Evolutionary conservation across 2,113 vertebrate genomes (phyloP).

Genomic region (Perca fluviatilis): DNA sequence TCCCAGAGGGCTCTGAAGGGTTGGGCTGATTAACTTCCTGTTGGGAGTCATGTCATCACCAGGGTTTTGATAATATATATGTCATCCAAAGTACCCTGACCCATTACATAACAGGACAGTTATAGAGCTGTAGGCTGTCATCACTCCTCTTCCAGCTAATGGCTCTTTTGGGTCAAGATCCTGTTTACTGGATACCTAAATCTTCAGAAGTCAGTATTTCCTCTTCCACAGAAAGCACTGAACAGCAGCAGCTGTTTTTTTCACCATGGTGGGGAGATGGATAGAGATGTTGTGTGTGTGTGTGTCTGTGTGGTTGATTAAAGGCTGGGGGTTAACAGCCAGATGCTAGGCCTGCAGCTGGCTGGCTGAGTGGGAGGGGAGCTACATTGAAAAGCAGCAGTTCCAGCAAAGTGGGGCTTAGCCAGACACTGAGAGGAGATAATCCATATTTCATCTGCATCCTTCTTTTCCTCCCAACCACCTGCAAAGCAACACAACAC

Average conservation of each 20-base stretch:
- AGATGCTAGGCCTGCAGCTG: slow-evolving; percentile 76
- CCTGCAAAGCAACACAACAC: slow-evolving; percentile 69
- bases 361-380: slow-evolving; percentile 67
- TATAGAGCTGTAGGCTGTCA: slow-evolving; percentile 41
- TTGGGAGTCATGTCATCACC: slow-evolving; percentile 44
- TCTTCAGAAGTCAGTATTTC: slow-evolving; percentile 73
- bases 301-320: slow-evolving; percentile 67
- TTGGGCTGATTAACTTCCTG: slow-evolving; percentile 69
- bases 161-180: slow-evolving; percentile 71
- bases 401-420: slow-evolving; percentile 72
- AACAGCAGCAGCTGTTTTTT: slow-evolving; percentile 36
- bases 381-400: slow-evolving; percentile 61
- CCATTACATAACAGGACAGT: slow-evolving; percentile 43
- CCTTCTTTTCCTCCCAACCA: slow-evolving; percentile 69
- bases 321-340: slow-evolving; percentile 62
- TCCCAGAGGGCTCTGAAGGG: slow-evolving; percentile 43
- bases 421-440: slow-evolving; percentile 74
- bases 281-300: slow-evolving; percentile 50
- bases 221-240: slow-evolving; percentile 50
- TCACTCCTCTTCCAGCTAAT: slow-evolving; percentile 41
- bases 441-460: slow-evolving; percentile 82
- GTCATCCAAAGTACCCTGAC: slow-evolving; percentile 53
- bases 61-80: slow-evolving; percentile 61
- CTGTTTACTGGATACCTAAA: slow-evolving; percentile 69
- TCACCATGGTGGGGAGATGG: slow-evolving; percentile 33